Conservation (phyloP, 1,140 invertebrate genomes). For the Formica selysi region DNA sequence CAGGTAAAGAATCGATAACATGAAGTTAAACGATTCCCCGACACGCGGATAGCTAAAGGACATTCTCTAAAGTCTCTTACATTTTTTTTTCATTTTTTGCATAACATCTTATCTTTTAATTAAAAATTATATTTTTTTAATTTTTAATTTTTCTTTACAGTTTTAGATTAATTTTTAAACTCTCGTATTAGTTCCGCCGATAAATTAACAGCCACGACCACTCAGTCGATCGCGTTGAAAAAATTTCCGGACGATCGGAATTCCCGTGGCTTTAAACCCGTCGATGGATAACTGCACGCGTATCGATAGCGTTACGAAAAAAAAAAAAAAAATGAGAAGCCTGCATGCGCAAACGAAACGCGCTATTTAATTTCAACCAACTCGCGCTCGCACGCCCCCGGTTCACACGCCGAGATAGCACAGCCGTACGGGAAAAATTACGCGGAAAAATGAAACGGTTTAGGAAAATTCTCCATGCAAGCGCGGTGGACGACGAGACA, state of each 20-base stretch:
- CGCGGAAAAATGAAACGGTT: conserved; percentile 58
- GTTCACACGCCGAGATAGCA: conserved; percentile 29
- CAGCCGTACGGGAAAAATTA: conserved; percentile 41
- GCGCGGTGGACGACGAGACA: background rate
- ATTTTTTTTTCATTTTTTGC: conserved; percentile 1
- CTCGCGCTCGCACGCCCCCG: conserved; percentile 9
- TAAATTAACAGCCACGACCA: conserved; percentile 5
- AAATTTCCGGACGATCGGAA: conserved; percentile 42
- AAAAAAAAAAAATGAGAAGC: background rate
- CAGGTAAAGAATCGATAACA: conserved; percentile 45
- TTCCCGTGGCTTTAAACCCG: conserved; percentile 37
- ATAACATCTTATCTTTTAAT: conserved; percentile 23
- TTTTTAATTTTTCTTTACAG: background rate
- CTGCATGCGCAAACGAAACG: conserved; percentile 53
- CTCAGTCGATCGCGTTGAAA: conserved; percentile 36
- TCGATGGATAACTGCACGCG: conserved; percentile 45
- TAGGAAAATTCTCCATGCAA: conserved; percentile 44
- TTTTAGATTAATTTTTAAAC: conserved; percentile 8
- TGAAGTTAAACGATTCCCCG: conserved; percentile 42
- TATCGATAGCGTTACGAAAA: conserved; percentile 27
- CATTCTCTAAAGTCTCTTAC: background rate
- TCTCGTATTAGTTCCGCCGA: background rate
- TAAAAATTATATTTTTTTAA: conserved; percentile 1
- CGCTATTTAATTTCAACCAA: conserved; percentile 51
- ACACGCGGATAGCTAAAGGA: conserved; percentile 20